These are phyloP conservation scores for Agrotis ipsilon DNA, from an alignment of 2,888 invertebrate genomes.

Conservation along the genomic window DNA sequence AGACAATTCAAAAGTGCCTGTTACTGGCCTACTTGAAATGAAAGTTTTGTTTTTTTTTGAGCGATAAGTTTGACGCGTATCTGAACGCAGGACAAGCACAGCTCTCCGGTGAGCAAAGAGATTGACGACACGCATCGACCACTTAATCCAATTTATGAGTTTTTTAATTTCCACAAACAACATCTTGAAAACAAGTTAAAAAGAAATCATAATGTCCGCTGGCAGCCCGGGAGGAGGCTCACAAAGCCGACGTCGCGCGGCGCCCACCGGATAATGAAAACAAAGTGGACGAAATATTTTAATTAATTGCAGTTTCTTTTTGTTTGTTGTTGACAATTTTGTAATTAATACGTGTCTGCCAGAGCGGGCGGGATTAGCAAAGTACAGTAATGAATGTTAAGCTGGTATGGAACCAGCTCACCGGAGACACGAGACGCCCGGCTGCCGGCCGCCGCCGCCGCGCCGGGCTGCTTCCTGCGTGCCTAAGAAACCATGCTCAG, in stretches of 20 bases:
- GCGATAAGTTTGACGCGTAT: no score
- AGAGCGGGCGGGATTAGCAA: slow-evolving; percentile 24
- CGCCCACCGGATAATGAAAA: slow-evolving; percentile 45
- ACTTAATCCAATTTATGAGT: slow-evolving; percentile 7
- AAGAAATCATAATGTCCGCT: slow-evolving; percentile 19
- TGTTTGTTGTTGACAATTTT: slow-evolving; percentile 41
- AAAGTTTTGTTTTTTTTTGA: no score
- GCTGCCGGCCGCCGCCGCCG: neutral
- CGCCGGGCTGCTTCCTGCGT: no score
- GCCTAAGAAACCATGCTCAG: no score
- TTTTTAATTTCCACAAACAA: slow-evolving; percentile 20
- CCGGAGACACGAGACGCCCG: neutral
- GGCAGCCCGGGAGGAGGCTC: neutral
- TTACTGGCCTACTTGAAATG: no score
- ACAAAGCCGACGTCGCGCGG: slow-evolving; percentile 4
- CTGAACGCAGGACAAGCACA: no score
- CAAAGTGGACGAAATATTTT: slow-evolving; percentile 45
- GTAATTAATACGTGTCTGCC: slow-evolving; percentile 30
- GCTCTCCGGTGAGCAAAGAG: no score
- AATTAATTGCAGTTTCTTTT: slow-evolving; percentile 46
- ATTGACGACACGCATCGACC: neutral
- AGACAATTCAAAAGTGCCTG: no score
- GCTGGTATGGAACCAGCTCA: neutral
- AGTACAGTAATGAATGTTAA: slow-evolving; percentile 9
- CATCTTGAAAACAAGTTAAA: slow-evolving; percentile 29